A percentile compares a stretch with the other conserved stretches of the same genome.
Conservation (phyloP, 2,888 invertebrate species). For the Drosophila greeni region DNA sequence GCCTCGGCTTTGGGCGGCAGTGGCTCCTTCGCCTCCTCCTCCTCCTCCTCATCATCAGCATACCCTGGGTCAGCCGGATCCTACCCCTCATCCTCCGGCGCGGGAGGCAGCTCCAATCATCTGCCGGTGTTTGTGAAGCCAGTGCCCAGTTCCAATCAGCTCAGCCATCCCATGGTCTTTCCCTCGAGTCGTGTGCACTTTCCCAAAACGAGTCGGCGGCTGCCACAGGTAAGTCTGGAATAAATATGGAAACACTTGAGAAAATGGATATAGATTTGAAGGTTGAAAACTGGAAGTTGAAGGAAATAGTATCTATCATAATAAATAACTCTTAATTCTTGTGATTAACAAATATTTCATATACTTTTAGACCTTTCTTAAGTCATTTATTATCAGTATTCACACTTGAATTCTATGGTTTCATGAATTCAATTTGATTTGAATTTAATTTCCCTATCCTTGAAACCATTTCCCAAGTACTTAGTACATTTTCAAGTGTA, state of each 20-base stretch:
- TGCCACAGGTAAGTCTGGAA: constrained; percentile 81
- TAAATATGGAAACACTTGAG: neutral
- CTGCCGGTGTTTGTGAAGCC: constrained; percentile 74
- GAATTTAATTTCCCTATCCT: too few relatives aligned
- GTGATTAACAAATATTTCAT: neutral
- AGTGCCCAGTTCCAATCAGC: constrained; percentile 71
- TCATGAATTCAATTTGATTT: neutral
- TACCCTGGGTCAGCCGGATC: constrained; percentile 15
- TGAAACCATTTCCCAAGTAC: neutral
- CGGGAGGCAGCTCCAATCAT: constrained; percentile 56
- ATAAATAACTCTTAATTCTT: neutral
- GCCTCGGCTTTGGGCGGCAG: constrained; percentile 41
- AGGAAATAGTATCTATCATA: too few relatives aligned
- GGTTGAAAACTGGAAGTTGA: rapidly evolving
- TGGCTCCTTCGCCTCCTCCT: constrained; percentile 12
- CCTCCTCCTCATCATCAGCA: neutral
- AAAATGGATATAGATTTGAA: neutral
- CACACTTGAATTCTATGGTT: neutral
- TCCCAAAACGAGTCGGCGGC: constrained; percentile 82
- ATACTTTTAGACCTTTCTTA: neutral
- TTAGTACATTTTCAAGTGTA: neutral
- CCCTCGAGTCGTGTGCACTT: constrained; percentile 81
- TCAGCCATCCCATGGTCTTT: constrained; percentile 79
- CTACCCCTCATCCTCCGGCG: constrained; percentile 24
- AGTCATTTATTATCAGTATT: neutral